Evolutionary conservation across 2,113 vertebrate genomes (phyloP).

Genomic region (Cnemophilus loriae): DNA sequence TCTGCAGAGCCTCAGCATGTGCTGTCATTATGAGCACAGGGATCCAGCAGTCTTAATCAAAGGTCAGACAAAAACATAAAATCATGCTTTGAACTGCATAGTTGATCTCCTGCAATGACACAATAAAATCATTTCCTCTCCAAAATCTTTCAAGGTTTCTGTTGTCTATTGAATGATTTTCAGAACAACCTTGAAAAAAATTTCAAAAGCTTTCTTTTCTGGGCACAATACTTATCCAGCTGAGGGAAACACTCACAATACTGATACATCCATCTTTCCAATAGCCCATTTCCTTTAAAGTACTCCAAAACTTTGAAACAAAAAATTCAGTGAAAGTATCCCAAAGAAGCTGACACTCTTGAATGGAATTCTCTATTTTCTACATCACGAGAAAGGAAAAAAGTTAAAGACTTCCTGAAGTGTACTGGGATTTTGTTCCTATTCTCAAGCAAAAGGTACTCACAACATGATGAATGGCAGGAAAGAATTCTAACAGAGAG

Average conservation of each 20-base stretch:
- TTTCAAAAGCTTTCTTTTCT: background rate
- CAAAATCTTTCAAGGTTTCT: background rate
- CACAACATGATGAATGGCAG: constrained; percentile 28
- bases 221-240: background rate
- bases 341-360: background rate
- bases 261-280: background rate
- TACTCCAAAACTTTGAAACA: background rate
- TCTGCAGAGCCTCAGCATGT: background rate
- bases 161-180: background rate
- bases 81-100: background rate
- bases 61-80: background rate
- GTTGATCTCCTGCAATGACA: background rate
- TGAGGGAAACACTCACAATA: background rate
- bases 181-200: background rate
- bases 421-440: background rate
- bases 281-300: background rate
- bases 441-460: background rate
- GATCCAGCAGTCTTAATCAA: background rate
- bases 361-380: background rate
- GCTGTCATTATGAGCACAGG: background rate
- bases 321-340: background rate
- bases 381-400: background rate
- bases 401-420: background rate
- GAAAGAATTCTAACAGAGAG: constrained; percentile 17
- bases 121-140: background rate